Base-by-base conservation (phyloP, 2,797 vertebrate species). In the Clarias laeviceps region DNA sequence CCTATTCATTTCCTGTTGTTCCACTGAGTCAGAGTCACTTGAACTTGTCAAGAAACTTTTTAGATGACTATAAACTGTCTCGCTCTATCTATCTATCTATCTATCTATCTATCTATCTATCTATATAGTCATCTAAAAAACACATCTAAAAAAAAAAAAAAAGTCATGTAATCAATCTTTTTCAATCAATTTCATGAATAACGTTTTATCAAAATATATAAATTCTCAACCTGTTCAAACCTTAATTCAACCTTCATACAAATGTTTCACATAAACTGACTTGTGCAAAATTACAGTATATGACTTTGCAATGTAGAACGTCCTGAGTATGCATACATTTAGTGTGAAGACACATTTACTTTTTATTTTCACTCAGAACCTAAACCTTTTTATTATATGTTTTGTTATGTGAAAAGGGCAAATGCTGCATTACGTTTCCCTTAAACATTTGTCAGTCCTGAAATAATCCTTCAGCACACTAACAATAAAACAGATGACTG, bases 401-500 rank as follows among this genome's bases (percentile, higher is more conserved):
- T 18, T 74, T 18, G 9, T 17, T 27, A 15, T 73, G 15, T 32
- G 24, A 18, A 34, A 29, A 56, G 22, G 9, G 20, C 0, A 0
- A 76, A 76, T 24, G 20, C 29, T 37, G 9, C 18, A 74, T 32
- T 56, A 2, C 3, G 34, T 61, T 78, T 34, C 56, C 56, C 20
- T n/a, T 61, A 61, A 34, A 34, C 14, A 79, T n/a, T 40, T 17
- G 14, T 64, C 24, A 11, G 37, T 79, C 56, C 27, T 85, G 40
- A 69, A 37, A 74, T 37, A 80, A 85, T 82, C 29, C 74, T 80
- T 86, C 32, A 69, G 14, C 32, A 73, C 20, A 83, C 9, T 32
- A 62, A 81, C 37, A 82, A 80, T 65, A 73, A 86, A 68, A 29
- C 34, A 69, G 45, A 69, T 85, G 73, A 86, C 22, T 84, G 73